Evolutionary conservation across 2,113 vertebrate genomes (phyloP), one percentile per base, ranked within the genome.

Genomic region (Petromus typicus): DNA sequence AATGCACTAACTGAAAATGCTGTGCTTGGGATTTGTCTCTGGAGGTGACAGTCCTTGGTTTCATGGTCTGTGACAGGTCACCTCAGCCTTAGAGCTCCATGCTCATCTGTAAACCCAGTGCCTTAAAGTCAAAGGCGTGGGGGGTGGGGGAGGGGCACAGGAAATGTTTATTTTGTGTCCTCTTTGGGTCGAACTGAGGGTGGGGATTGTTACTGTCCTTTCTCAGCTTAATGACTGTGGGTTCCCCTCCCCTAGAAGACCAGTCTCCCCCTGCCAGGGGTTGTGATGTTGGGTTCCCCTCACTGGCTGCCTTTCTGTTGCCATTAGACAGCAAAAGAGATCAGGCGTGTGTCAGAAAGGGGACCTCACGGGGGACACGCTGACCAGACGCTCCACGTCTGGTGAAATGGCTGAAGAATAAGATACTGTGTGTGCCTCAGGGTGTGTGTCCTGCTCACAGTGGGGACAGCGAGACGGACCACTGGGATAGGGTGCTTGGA

Each of bases 61-160:
- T 9, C 22, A 30, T 14, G 0, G 3, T 18, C 54, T 32, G 48
- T 13, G 11, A 40, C 20, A 48, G 34, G 23, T 87, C 48, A 2
- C 43, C n/a, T 40, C 22, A 3, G 80, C 0, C 0, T 67, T 90
- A 69, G 85, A 95, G 87, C 48, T 54, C 76, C 91, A 93, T 93
- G 79, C 76, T 4, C 73, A 90, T 97, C 96, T 98, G 93, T 96
- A 97, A 83, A 96, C 96, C 63, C 67, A 96, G 98, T 99, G 98
- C 98, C 98, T 99, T 99, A 98, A 93, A 94, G 94, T 96, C 61
- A 0, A 88, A 80, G 82, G 86, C 86, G 92, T 96, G 92, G 86
- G 80, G 96, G 73, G 88, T 95, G 78, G 96, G 80, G 96, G 84
- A 63, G 54, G 91, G 95, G 13, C 3, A 4, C n/a, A 0, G 3